phyloP scores from a whole-genome alignment of 23 tunicate species.

The Trididemnum miniatum region DNA sequence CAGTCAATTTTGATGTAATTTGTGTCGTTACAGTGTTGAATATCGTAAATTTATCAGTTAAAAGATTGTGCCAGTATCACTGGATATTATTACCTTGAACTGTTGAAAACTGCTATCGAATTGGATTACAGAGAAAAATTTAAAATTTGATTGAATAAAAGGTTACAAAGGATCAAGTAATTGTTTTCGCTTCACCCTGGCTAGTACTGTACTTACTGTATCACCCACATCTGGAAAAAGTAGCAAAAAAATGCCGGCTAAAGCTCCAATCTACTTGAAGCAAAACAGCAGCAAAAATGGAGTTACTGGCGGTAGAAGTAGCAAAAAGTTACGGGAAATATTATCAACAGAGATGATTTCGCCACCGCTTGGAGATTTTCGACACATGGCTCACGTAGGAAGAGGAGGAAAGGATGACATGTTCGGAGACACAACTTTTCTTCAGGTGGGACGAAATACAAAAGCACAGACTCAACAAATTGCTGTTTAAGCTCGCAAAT shows the following conservation, averaged over 20 bases:
- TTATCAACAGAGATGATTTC: conserved; percentile 92
- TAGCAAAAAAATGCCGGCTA: conserved; percentile 74
- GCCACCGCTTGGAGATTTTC: conserved; percentile 85
- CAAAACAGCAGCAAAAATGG: conserved; percentile 67
- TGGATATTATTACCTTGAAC: too few relatives aligned
- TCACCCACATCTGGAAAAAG: conserved; percentile 27
- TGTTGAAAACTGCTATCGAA: too few relatives aligned
- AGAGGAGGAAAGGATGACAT: conserved; percentile 68
- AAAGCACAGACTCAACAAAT: too few relatives aligned
- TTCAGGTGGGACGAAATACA: conserved; percentile 61
- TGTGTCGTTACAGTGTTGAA: too few relatives aligned
- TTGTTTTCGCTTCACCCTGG: conserved; percentile 45
- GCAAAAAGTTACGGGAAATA: conserved; percentile 53
- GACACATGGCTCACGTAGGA: conserved; percentile 94
- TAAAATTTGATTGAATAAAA: too few relatives aligned
- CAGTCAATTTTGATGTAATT: too few relatives aligned
- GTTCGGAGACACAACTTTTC: conserved; percentile 89
- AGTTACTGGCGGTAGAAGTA: conserved; percentile 41
- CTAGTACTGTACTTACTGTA: conserved; percentile 45
- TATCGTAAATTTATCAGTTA: too few relatives aligned
- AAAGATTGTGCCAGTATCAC: too few relatives aligned
- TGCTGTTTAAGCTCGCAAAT: too few relatives aligned
- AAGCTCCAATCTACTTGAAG: conserved; percentile 84
- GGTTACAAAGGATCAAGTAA: too few relatives aligned
- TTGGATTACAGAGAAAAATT: too few relatives aligned